Conservation (phyloP, 1,140 invertebrate species). For the Cotesia vestalis region DNA sequence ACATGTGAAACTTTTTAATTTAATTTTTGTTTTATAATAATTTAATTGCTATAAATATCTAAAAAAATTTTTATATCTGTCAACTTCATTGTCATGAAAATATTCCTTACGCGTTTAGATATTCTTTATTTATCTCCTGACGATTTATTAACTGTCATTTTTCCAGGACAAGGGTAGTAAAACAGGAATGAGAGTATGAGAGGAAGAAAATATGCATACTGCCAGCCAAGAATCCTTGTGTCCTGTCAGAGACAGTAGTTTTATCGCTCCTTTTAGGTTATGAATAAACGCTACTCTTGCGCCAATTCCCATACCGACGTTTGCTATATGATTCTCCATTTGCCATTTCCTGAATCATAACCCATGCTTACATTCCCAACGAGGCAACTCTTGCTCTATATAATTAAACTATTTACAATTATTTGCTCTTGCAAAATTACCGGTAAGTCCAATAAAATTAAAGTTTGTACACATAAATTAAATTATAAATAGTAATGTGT, state of each 20-base stretch:
- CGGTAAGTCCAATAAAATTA: no score
- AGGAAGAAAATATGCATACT: slow-evolving; percentile 20
- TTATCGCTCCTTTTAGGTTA: slow-evolving; percentile 57
- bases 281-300: slow-evolving; percentile 55
- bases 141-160: slow-evolving; percentile 58
- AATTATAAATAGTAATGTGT: no score
- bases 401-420: not conserved
- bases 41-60: no score
- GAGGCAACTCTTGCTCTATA: not conserved
- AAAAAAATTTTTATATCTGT: no score
- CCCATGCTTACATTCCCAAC: not conserved
- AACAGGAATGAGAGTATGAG: slow-evolving; percentile 29
- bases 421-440: no score
- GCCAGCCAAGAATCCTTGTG: slow-evolving; percentile 28
- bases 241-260: slow-evolving; percentile 38
- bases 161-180: slow-evolving; percentile 40
- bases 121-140: slow-evolving; percentile 51
- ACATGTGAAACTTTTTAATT: no score
- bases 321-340: slow-evolving; percentile 33
- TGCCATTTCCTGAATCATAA: slow-evolving; percentile 15
- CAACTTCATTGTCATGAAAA: not conserved
- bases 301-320: slow-evolving; percentile 52
- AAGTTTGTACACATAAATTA: no score
- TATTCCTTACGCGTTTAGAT: slow-evolving; percentile 29
- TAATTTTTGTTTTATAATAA: no score